A percentile compares a stretch with the other conserved stretches of the same genome.
Conservation (phyloP, 2,113 vertebrate genomes). For the Sebastes fasciatus region DNA sequence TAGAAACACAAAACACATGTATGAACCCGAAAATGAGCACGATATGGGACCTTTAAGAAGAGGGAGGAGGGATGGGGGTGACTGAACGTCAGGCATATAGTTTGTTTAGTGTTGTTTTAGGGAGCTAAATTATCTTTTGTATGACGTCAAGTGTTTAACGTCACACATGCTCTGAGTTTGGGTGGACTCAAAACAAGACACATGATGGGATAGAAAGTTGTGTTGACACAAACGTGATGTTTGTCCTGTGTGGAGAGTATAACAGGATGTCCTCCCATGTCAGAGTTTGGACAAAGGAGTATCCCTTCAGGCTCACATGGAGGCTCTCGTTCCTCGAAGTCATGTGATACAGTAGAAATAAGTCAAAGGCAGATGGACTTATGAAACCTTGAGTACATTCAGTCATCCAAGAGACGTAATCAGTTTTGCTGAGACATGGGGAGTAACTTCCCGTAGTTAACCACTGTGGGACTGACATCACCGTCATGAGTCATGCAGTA, state of each 20-base stretch:
- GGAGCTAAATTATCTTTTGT: background rate
- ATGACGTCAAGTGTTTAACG: background rate
- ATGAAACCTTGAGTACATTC: background rate
- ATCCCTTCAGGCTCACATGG: conserved; percentile 17
- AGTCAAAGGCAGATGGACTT: conserved; percentile 8
- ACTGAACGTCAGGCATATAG: background rate
- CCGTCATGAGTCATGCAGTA: background rate
- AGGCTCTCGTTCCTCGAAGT: background rate
- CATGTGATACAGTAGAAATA: conserved; percentile 4
- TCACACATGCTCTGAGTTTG: background rate
- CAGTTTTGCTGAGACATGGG: background rate
- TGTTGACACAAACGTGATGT: conserved; percentile 31
- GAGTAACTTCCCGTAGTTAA: conserved; percentile 4
- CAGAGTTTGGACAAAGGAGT: conserved; percentile 30
- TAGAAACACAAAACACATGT: too few species aligned
- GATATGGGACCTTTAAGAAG: too few species aligned
- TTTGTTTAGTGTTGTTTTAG: background rate
- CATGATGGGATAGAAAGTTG: background rate
- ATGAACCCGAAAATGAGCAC: too few species aligned
- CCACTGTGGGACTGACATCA: background rate
- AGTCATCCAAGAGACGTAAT: background rate
- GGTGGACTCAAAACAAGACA: background rate
- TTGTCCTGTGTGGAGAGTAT: conserved; percentile 6
- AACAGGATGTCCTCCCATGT: conserved; percentile 54
- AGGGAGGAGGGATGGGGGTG: too few species aligned